These are phyloP conservation scores for Eupelmus urozonus DNA, from an alignment of 2,888 invertebrate genomes.

Conservation along the genomic window DNA sequence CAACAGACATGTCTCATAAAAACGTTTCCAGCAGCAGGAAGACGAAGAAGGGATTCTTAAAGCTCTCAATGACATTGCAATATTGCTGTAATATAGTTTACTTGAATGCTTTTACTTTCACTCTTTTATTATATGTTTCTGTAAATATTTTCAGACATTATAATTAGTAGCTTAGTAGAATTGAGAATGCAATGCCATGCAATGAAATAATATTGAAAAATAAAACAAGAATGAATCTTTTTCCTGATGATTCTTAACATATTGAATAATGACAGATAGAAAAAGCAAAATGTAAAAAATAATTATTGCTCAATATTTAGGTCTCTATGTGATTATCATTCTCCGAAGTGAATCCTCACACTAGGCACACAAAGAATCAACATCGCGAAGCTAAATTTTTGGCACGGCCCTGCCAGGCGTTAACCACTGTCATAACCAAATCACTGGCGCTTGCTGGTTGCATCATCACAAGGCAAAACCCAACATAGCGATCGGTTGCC, in stretches of 20 bases:
- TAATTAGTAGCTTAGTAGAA: no score
- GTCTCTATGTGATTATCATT: no score
- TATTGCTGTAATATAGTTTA: slow-evolving; percentile 16
- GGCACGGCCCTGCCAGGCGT: not conserved
- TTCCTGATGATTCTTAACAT: not conserved
- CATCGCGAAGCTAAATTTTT: not conserved
- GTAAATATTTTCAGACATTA: no score
- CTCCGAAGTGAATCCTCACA: no score
- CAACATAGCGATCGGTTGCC: not conserved
- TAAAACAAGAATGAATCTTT: no score
- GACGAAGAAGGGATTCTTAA: not conserved
- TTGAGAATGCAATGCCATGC: no score
- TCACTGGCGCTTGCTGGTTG: not conserved
- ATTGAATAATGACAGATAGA: not conserved
- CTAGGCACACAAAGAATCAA: not conserved
- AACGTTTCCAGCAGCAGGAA: slow-evolving; percentile 32
- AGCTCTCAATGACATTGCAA: slow-evolving; percentile 46
- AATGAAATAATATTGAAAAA: no score
- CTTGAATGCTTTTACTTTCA: no score
- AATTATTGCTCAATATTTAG: no score
- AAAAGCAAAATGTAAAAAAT: not conserved
- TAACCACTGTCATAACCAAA: not conserved
- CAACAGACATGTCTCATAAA: slow-evolving; percentile 24
- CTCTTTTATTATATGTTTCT: no score
- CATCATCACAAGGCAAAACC: slow-evolving; percentile 9